phyloP scores from a whole-genome alignment of 2,113 vertebrate genomes.

The Gasterosteus nipponicus region DNA sequence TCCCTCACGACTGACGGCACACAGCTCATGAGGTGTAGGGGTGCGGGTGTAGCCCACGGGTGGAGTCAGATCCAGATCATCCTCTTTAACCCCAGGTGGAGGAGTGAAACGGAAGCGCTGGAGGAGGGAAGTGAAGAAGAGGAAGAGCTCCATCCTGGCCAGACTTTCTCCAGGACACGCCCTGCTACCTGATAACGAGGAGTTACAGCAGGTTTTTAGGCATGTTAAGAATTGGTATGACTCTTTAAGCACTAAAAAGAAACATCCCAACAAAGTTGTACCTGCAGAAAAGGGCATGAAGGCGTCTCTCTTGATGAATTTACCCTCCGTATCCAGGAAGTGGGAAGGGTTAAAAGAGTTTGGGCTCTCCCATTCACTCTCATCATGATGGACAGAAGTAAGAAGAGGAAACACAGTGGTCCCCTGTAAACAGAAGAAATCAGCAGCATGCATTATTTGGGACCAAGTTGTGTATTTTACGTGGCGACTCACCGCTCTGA shows the following conservation, averaged over 20 bases:
- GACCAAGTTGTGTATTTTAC: too few relatives aligned
- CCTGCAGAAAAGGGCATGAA: slow-evolving; percentile 81
- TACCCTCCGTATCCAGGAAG: too few relatives aligned
- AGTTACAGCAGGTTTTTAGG: too few relatives aligned
- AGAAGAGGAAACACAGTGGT: slow-evolving; percentile 72
- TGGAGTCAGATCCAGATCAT: slow-evolving; percentile 80
- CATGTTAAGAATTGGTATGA: too few relatives aligned
- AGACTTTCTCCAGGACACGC: slow-evolving; percentile 66
- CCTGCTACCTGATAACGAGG: too few relatives aligned
- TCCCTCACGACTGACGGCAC: slow-evolving; percentile 61
- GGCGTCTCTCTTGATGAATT: slow-evolving; percentile 71
- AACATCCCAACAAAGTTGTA: slow-evolving; percentile 12
- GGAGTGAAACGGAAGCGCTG: slow-evolving; percentile 80
- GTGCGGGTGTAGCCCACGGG: slow-evolving; percentile 48
- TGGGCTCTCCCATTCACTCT: too few relatives aligned
- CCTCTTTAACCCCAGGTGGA: slow-evolving; percentile 73
- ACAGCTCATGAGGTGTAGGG: slow-evolving; percentile 66
- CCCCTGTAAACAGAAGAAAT: slow-evolving; percentile 49
- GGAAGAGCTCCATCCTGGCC: slow-evolving; percentile 81
- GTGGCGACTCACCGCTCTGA: slow-evolving; percentile 37
- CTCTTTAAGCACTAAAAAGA: background rate
- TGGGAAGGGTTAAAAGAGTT: too few relatives aligned
- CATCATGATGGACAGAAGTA: too few relatives aligned
- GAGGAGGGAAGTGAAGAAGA: slow-evolving; percentile 70
- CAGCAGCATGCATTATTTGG: too few relatives aligned